Conservation (phyloP, 1,140 invertebrate species). For the Anoplophora glabripennis region DNA sequence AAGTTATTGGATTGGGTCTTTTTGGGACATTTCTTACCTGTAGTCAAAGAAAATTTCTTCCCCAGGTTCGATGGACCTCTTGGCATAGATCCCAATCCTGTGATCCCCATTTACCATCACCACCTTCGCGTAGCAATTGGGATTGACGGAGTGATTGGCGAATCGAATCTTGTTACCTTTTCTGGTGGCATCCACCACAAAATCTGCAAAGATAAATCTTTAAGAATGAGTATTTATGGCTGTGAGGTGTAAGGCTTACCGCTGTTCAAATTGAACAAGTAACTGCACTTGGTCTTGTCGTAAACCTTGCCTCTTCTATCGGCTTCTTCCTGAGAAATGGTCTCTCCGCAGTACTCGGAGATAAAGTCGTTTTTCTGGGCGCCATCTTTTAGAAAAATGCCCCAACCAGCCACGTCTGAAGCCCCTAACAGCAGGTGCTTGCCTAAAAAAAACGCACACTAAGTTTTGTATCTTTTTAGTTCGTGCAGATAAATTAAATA, state of each 20-base stretch:
- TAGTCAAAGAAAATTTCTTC: slow-evolving; percentile 97
- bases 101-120: slow-evolving; percentile 99
- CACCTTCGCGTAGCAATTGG: slow-evolving; percentile 99
- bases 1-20: neutral
- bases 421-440: slow-evolving; percentile 94
- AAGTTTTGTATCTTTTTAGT: too few species aligned
- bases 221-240: neutral
- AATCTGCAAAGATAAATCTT: slow-evolving; percentile 59
- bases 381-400: slow-evolving; percentile 93
- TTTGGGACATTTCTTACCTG: slow-evolving; percentile 55
- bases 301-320: slow-evolving; percentile 98
- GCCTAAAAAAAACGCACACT: slow-evolving; percentile 39
- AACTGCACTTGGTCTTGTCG: slow-evolving; percentile 99
- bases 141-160: slow-evolving; percentile 99
- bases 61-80: slow-evolving; percentile 91
- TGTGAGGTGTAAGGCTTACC: slow-evolving; percentile 55
- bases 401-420: slow-evolving; percentile 98
- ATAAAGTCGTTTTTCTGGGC: slow-evolving; percentile 99
- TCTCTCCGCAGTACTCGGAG: slow-evolving; percentile 98
- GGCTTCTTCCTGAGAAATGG: slow-evolving; percentile 97
- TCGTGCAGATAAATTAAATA: too few species aligned
- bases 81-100: slow-evolving; percentile 98
- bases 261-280: slow-evolving; percentile 98
- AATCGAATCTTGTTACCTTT: slow-evolving; percentile 99
- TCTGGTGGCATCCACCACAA: slow-evolving; percentile 97